Evolutionary conservation across 1,140 invertebrate species (phyloP), one percentile per base, ranked within the genome.

Genomic region (Cydia strobilella): DNA sequence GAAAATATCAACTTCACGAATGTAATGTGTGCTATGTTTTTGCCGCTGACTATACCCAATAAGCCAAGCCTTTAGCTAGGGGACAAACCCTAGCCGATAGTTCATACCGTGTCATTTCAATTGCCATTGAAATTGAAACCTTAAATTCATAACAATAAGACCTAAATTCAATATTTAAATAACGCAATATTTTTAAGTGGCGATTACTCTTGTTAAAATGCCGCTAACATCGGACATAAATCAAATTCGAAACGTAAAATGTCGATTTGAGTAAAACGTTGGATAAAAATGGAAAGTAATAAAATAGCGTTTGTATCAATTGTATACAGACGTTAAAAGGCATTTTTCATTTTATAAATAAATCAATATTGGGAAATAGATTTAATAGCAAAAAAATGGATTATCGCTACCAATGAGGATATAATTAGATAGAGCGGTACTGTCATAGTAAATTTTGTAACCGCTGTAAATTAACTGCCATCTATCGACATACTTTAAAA

Each of bases 201-300:
- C 51, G 51, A 54, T 54, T 54, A 18, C n/a, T 54, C 51, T 54
- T 54, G n/a, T 18, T 54, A 54, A 20, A 54, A 54, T 54, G n/a
- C n/a, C 51, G 48, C n/a, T n/a, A 51, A 51, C 13, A 45, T 45
- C 13, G 48, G 48, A 42, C 15, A 45, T 45, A 54, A 3, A 18
- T 51, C 48, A 18, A 54, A 54, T 2, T 54, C 3, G 42, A 45
- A 54, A n/a, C 5, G 51, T 51, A 51, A 54, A 54, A 54, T 18
- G 51, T 54, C 51, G 51, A 18, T 54, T 18, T 4, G 15, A 54
- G 7, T 54, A 9, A 54, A 54, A 7, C 7, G 12, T 18, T 54
- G 4, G n/a, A 18, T 18, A 18, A 54, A 54, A 54, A 18, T 15
- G 45, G 45, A 48, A 15, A 10, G 42, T 15, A 45, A 15, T 48